Base-by-base conservation (phyloP, 2,888 invertebrate species). In the Eristalis arbustorum region DNA sequence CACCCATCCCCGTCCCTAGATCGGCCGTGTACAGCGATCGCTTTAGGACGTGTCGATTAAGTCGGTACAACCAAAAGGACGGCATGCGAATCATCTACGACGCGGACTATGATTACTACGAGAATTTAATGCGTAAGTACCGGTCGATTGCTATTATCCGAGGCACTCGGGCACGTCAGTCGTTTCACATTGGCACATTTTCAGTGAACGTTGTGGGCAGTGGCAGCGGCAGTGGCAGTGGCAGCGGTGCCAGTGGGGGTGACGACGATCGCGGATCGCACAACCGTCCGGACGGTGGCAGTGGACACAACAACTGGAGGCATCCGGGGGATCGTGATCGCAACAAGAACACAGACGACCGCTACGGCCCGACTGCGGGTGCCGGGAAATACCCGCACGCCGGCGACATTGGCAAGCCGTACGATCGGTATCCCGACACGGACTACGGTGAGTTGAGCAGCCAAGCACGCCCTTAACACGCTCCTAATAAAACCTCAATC, bases 21-120 rank as follows among this genome's bases (percentile, higher is more conserved):
- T 97, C 97, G 66, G 97, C 97, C 0, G 97, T 97, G 87, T 98
- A 97, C 92, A 97, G 97, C 89, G 97, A 97, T 91, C 94, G 97
- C 28, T 97, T 96, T 90, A 94, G 96, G 90, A 97, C 96, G 64
- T 98, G 98, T 91, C 94, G 97, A 49, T 94, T 98, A 88, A 97
- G 97, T 91, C 94, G 97, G 90, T 97, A 96, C 93, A 97, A 97
- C 93, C 96, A 97, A 93, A 95, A 96, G 90, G 97, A 97, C 91
- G 97, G 97, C 61, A 96, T 97, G 95, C 94, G 97, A 84, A 95
- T 98, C 75, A 96, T 97, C 88, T 97, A 97, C 91, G 98, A 98
- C 92, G 97, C 97, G 2, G 97, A 97, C 92, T 98, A 97, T 92
- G 98, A 98, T 93, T 98, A 98, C 93, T 98, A 98, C 91, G 98